Base-by-base conservation (phyloP, 1,140 invertebrate genomes). In the Tetramorium alpestre region DNA sequence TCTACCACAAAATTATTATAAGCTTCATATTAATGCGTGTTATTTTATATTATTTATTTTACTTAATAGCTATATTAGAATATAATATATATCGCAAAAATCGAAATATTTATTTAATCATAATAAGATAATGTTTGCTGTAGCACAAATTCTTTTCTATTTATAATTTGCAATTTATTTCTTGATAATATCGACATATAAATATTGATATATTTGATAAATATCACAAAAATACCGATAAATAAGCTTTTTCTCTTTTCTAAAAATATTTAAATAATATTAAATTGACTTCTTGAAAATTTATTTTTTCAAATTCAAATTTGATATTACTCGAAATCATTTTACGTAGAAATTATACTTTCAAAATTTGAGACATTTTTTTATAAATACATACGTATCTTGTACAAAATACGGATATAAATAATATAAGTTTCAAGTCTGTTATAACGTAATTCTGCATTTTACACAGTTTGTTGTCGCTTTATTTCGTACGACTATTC, bases 401-500 rank as follows among this genome's bases (percentile, higher is more conserved):
- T 28, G 16, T 56, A 41, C 22, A 47, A 49, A 69, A 69, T 41
- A 80, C 1, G 1, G 6, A 51, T 51, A 69, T 22, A 38, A 78
- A 33, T 64, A 65, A 67, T 33, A 33, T 33, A 47, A 6, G n/a
- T 38, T 65, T 38, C 18, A 13, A 25, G 11, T 25, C 60, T 54
- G 44, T 54, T 25, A 54, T 4, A 6, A 78, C 47, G 25, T 13
- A 22, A 64, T 62, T 64, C 25, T 18, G n/a, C 47, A 77, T 28
- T 54, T 69, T 33, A 41, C 67, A 41, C 8, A 41, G 10, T 67
- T 56, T 28, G 3, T 8, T 22, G 33, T 51, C 13, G 33, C 2
- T 56, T 78, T 38, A 65, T 51, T 81, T 81, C 16, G 13, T 18
- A n/a, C 7, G 8, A 67, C n/a, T 18, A 69, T 81, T 81, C 13